Conservation (phyloP, 2,888 invertebrate species). For the Oscheius sp. region DNA sequence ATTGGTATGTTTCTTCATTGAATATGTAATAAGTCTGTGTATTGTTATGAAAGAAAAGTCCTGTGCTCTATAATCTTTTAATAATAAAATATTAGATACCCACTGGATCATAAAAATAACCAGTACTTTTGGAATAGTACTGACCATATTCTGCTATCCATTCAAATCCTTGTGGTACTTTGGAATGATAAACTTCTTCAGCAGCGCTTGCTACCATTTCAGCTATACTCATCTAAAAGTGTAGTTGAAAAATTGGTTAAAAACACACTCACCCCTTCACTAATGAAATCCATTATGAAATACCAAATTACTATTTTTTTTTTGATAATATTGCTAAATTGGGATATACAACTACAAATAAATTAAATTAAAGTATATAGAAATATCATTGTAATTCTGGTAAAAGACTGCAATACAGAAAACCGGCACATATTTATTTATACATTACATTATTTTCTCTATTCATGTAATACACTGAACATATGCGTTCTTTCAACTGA, state of each 20-base stretch:
- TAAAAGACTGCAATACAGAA: neutral
- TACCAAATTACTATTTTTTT: neutral
- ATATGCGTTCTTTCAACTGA: conserved; percentile 49
- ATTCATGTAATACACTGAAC: conserved; percentile 51
- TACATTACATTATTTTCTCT: neutral
- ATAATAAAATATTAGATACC: conserved; percentile 7
- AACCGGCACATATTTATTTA: neutral
- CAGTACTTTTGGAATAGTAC: conserved; percentile 64
- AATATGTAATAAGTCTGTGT: conserved; percentile 61
- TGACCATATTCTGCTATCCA: conserved; percentile 60
- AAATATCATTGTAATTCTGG: neutral
- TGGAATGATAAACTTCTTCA: conserved; percentile 51
- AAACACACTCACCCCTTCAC: conserved; percentile 12
- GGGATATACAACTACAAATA: neutral
- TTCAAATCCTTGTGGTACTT: conserved; percentile 58
- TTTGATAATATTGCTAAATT: too few relatives aligned
- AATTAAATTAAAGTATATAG: neutral
- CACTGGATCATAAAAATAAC: conserved; percentile 66
- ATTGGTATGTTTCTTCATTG: conserved; percentile 49
- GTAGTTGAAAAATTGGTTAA: neutral
- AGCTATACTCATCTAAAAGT: conserved; percentile 51
- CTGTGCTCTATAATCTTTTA: conserved; percentile 52
- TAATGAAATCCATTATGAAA: conserved; percentile 21
- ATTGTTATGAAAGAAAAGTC: conserved; percentile 58
- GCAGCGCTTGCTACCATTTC: conserved; percentile 68